Evolutionary conservation across 2,797 vertebrate species (phyloP), one percentile per base, ranked within the genome.

Genomic region (Eulemur albifrons): DNA sequence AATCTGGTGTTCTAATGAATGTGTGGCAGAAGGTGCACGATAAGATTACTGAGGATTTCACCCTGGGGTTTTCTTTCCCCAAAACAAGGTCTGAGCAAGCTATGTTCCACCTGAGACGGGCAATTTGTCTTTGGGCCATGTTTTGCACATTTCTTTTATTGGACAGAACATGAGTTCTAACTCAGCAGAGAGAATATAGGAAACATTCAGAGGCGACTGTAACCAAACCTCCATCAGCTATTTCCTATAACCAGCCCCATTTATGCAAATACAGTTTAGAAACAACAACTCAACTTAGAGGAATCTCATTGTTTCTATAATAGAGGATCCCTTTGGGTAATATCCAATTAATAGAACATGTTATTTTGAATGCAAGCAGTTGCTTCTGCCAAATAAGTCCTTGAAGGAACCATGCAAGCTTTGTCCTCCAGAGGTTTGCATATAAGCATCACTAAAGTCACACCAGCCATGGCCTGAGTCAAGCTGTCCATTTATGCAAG

Each of bases 91-190:
- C 90, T 91, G 82, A 94, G 61, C 38, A 63, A 43, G 57, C 69
- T 77, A 45, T 27, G 57, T 83, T 72, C 86, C 94, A 92, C 88
- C 87, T 96, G 3, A 94, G 81, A 97, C 95, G 90, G 95, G 77
- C 85, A 97, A 97, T 97, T 98, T 98, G 96, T 87, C 97, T 96
- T 82, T 80, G 81, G 82, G 70, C 85, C 45, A 0, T 87, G 93
- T 98, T 98, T 97, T 98, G 92, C 90, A 92, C 89, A 95, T 96
- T 95, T 98, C 88, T 98, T 98, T 96, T 97, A 97, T 94, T 82
- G 92, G 96, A 86, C 97, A 97, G 88, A 85, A 96, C 86, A 76
- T 90, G 91, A 82, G 94, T 97, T 97, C 94, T 97, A 98, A 98
- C 84, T 95, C 87, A 98, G 97, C 94, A 93, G 95, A 93, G 94